phyloP scores from a whole-genome alignment of 2,888 invertebrate species.

The Eupsilia transversa region DNA sequence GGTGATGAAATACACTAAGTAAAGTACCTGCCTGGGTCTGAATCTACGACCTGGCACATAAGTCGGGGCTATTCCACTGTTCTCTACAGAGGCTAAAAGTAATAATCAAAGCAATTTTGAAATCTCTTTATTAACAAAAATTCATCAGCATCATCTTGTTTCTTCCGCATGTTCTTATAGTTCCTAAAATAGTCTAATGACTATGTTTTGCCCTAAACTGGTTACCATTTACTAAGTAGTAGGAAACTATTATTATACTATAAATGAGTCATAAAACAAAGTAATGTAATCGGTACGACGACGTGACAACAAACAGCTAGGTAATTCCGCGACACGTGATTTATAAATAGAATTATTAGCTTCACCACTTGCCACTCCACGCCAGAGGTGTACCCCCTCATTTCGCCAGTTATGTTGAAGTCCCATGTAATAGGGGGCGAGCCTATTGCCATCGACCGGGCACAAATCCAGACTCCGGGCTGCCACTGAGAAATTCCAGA shows the following conservation, averaged over 20 bases:
- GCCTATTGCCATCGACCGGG: too few relatives aligned
- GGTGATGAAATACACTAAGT: background rate
- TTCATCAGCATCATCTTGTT: too few relatives aligned
- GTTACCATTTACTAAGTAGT: background rate
- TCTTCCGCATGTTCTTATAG: background rate
- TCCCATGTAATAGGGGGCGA: too few relatives aligned
- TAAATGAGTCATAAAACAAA: conserved; percentile 3
- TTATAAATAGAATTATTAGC: background rate
- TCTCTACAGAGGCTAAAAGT: background rate
- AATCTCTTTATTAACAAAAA: background rate
- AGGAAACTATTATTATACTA: background rate
- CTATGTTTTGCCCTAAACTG: background rate
- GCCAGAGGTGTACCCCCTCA: too few relatives aligned
- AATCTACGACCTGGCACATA: background rate
- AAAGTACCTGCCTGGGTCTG: background rate
- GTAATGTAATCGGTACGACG: background rate
- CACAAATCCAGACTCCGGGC: too few relatives aligned
- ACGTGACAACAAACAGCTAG: background rate
- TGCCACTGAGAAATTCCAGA: too few relatives aligned
- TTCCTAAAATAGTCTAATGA: background rate
- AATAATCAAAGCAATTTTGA: background rate
- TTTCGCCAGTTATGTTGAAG: too few relatives aligned
- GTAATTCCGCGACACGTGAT: conserved; percentile 2
- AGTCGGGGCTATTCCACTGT: too few relatives aligned
- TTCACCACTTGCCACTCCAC: too few relatives aligned